Conservation (phyloP, 2,888 invertebrate species). For the Uropetala carovei region DNA sequence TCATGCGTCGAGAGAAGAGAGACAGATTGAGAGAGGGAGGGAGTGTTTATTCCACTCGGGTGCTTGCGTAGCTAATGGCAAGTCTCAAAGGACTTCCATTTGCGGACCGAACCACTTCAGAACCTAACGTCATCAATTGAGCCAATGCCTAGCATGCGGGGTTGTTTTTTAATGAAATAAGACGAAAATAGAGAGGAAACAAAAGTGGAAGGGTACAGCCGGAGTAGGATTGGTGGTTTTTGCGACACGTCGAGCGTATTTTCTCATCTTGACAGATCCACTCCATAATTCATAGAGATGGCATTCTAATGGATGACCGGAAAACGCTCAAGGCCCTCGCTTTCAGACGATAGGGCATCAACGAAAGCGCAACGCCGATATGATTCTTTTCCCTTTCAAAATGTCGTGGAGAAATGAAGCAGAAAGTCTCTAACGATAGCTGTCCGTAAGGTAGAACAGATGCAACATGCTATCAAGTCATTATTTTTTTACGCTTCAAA, state of each 20-base stretch:
- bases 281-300: slow-evolving; percentile 8
- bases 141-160: not conserved
- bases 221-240: not conserved
- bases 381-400: not conserved
- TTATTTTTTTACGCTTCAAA: not conserved
- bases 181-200: not conserved
- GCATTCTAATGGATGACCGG: not conserved
- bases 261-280: not conserved
- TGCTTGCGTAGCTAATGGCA: not conserved
- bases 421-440: not conserved
- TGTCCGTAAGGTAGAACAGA: not conserved
- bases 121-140: not conserved
- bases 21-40: no score
- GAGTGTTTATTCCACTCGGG: not conserved
- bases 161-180: not conserved
- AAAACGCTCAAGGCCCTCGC: not conserved
- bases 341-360: not conserved
- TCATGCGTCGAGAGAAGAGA: no score
- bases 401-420: slow-evolving; percentile 16
- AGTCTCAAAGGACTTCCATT: slow-evolving; percentile 12
- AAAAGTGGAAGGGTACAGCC: not conserved
- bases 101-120: slow-evolving; percentile 1
- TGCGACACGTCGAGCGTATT: not conserved
- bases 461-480: not conserved
- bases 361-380: not conserved